Conservation (phyloP, 2,113 vertebrate genomes). For the Probosciger aterrimus region DNA sequence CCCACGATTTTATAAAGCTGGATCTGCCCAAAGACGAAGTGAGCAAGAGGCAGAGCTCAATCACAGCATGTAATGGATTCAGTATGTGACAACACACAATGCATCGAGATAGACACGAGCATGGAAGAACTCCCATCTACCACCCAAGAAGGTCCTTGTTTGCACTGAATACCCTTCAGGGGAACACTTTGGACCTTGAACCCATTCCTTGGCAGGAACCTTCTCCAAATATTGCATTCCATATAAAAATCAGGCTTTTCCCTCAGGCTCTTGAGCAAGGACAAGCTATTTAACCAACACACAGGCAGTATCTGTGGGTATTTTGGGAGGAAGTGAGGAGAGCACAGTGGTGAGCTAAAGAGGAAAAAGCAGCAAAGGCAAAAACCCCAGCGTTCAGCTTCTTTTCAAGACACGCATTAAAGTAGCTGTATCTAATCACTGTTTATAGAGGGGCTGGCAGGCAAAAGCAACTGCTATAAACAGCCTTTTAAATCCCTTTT, state of each 20-base stretch:
- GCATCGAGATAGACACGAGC: fast-evolving
- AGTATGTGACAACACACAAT: not conserved
- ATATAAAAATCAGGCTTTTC: not conserved
- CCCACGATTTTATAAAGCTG: not conserved
- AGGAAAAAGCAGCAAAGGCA: not conserved
- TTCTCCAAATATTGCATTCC: not conserved
- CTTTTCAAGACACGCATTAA: not conserved
- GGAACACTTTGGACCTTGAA: not conserved
- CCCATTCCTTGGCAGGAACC: not conserved
- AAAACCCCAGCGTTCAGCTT: not conserved
- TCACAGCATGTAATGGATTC: not conserved
- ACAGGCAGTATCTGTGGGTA: not conserved
- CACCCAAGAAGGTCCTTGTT: not conserved
- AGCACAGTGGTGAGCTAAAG: not conserved
- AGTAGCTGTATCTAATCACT: not conserved
- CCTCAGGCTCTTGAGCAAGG: not conserved
- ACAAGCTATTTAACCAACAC: not conserved
- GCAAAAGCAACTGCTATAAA: not conserved
- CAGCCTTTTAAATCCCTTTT: not conserved
- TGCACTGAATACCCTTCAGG: not conserved
- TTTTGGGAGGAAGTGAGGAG: slow-evolving; percentile 24
- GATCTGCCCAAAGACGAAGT: not conserved
- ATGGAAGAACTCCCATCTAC: not conserved
- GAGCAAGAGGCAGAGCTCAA: not conserved
- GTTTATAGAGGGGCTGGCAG: not conserved